Evolutionary conservation across 2,888 invertebrate species (phyloP), one percentile per base, ranked within the genome.

Genomic region (Hetaerina titia): DNA sequence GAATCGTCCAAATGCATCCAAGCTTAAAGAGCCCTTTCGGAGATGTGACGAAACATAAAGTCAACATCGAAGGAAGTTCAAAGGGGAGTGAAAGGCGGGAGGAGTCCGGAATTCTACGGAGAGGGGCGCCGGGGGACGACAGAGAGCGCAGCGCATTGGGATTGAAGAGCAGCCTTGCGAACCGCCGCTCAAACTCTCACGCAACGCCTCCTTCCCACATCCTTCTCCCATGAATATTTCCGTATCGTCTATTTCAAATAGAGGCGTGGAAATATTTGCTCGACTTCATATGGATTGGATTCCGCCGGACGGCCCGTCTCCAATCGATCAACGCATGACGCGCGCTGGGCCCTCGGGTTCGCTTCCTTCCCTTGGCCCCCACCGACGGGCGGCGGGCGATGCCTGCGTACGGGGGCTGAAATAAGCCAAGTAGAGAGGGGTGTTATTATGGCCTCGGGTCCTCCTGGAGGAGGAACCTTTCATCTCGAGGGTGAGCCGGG

Each of bases 181-280:
- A n/a, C 7, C 81, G 9, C 7, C 81, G 9, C 25, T 11, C 11
- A 8, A 31, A 13, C 81, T 22, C 31, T 11, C 31, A n/a, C 69
- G 25, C n/a, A 69, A 69, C 69, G 45, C 4, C 45, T 45, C 45
- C 45, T 69, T n/a, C 6, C 22, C 7, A 69, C 69, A 81, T 81
- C 31, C 81, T 11, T 81, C n/a, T n/a, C n/a, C n/a, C 13, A 81
- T 31, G 81, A 81, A 81, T 81, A 81, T 81, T 81, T 81, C 81
- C 81, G 31, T 13, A 81, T 81, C 81, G 81, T 4, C 81, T n/a
- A 31, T 13, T 31, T 31, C 81, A 31, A 81, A 81, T n/a, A 81
- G 31, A 81, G 81, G 81, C 81, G 81, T 13, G 81, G 81, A 81
- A 81, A 81, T 81, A 81, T 81, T 81, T 81, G 81, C 81, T 81